Base-by-base conservation (phyloP, 2,113 vertebrate species). In the Nestor notabilis region DNA sequence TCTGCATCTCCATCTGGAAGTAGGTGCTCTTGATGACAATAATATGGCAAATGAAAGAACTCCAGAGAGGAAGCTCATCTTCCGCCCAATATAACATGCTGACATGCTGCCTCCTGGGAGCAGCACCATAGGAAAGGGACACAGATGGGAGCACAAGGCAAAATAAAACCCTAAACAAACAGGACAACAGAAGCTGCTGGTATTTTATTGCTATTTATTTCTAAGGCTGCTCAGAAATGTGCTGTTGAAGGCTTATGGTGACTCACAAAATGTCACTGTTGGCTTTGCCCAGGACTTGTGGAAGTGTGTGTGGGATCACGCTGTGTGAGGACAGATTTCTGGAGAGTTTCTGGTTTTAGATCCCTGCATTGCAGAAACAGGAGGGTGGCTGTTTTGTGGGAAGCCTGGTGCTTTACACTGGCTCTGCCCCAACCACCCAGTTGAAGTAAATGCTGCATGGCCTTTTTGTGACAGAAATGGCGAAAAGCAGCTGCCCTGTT, bases 1-100 rank as follows among this genome's bases (percentile, higher is more conserved):
- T 50, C 94, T 94, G 93, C 44, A 17, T 96, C 95, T 88, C 97
- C 94, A 97, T 97, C 95, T 97, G 97, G 95, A 90, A 24, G 75
- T 64, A 79, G 83, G 55, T 83, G 90, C 80, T 53, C 75, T 33
- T 3, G 11, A 46, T 66, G 91, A 46, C 65, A 2, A 58, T 76
- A 17, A 61, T 74, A 90, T 33, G 83, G 89, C 70, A 96, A 87
- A 90, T 17, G 86, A 41, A 80, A 82, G 84, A 64, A 82, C 81
- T 93, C 88, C 89, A 46, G 89, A 6, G 95, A 72, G 91, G 92
- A 41, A 81, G 85, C 83, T 92, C 72, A 43, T 35, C 17, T 29
- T 9, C 13, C 23, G 13, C 56, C 63, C 72, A 43, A 75, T 83
- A 49, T 21, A 44, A 16, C 28, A 17, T 0, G 55, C 88, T 37